Evolutionary conservation across 2,888 invertebrate genomes (phyloP).

Genomic region (Metopia argyrocephala): DNA sequence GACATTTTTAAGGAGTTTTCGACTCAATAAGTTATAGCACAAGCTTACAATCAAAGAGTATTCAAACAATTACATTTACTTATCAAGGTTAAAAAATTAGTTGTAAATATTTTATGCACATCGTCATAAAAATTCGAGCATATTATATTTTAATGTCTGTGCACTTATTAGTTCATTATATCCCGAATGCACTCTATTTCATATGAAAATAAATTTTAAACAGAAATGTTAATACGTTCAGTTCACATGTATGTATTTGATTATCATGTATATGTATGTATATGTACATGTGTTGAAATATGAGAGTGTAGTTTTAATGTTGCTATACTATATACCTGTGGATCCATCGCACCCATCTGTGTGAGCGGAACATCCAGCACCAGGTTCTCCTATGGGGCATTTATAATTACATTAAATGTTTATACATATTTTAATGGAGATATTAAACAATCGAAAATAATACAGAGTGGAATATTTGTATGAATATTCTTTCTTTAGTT

Average conservation of each 20-base stretch:
- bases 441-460: slow-evolving; percentile 19
- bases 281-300: background rate
- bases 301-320: slow-evolving; percentile 41
- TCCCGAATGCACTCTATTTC: no score
- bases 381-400: slow-evolving; percentile 83
- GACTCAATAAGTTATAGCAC: no score
- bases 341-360: slow-evolving; percentile 96
- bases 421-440: slow-evolving; percentile 47
- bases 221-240: no score
- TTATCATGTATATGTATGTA: slow-evolving; percentile 9
- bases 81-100: no score
- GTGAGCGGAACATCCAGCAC: slow-evolving; percentile 93
- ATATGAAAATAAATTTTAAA: no score
- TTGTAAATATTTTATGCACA: no score
- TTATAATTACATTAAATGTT: slow-evolving; percentile 58
- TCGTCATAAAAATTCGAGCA: no score
- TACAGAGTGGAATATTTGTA: slow-evolving; percentile 16
- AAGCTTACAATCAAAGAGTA: no score
- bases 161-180: no score
- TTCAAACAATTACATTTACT: no score
- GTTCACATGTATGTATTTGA: background rate
- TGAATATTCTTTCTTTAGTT: background rate
- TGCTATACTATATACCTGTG: slow-evolving; percentile 84
- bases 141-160: no score
- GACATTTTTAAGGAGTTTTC: no score